Evolutionary conservation across 2,888 invertebrate species (phyloP).

Genomic region (Euclidia mi): DNA sequence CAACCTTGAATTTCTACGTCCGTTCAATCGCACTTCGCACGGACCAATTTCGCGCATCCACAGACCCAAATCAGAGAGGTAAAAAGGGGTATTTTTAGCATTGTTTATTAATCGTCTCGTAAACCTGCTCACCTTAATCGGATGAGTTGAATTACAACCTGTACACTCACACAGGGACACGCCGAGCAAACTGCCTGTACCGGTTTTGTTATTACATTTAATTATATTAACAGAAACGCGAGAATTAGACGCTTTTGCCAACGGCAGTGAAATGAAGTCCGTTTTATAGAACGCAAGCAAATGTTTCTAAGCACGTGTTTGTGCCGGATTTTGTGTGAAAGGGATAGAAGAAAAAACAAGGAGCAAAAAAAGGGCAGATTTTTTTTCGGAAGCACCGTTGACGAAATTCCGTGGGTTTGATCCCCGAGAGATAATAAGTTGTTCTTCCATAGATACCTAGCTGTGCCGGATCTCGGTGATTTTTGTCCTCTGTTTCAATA

Average conservation of each 20-base stretch:
- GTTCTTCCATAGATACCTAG: too few species aligned
- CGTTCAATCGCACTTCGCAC: not conserved
- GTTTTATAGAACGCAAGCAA: constrained; percentile 8
- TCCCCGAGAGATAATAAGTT: too few species aligned
- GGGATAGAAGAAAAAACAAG: constrained; percentile 23
- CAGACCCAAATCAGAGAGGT: constrained; percentile 18
- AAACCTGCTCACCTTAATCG: constrained; percentile 58
- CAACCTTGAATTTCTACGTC: not conserved
- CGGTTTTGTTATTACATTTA: constrained; percentile 40
- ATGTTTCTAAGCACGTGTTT: constrained; percentile 23
- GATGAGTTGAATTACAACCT: constrained; percentile 48
- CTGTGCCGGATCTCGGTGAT: too few species aligned
- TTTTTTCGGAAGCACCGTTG: too few species aligned
- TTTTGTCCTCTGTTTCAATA: too few species aligned
- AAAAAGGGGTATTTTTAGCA: constrained; percentile 29
- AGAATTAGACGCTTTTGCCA: constrained; percentile 1
- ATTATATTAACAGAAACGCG: not conserved
- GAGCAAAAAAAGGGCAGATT: too few species aligned
- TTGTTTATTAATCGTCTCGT: constrained; percentile 28
- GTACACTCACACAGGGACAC: constrained; percentile 29
- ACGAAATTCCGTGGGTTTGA: too few species aligned
- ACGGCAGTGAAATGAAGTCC: not conserved
- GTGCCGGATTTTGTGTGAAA: constrained; percentile 20
- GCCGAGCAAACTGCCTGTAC: constrained; percentile 34
- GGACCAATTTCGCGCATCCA: constrained; percentile 1